Evolutionary conservation across 30 jellyfish, hydroid and myxozoan genomes (phyloP).

Genomic region (Pseudorhiza aurosa): DNA sequence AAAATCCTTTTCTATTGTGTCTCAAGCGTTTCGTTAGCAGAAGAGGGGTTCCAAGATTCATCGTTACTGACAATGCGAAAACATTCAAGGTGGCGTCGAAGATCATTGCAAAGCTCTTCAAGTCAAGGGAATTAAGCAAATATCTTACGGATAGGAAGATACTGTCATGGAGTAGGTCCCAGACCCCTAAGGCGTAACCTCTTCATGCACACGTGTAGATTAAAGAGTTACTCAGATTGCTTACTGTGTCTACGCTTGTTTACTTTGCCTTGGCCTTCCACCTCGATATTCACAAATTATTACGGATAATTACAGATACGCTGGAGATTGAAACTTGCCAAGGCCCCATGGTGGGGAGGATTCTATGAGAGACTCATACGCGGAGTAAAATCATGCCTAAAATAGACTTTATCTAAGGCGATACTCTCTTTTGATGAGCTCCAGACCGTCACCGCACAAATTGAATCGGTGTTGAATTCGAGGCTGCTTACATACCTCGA

Average conservation of each 20-base stretch:
- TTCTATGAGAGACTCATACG: not conserved
- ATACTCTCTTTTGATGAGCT: conserved; percentile 2
- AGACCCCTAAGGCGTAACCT: no score
- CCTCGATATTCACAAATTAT: no score
- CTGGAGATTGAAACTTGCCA: conserved; percentile 14
- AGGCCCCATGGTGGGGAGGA: conserved; percentile 48
- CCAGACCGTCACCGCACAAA: not conserved
- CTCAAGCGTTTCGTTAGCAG: conserved; percentile 27
- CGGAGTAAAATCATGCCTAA: not conserved
- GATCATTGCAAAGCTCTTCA: not conserved
- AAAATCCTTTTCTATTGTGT: conserved; percentile 7
- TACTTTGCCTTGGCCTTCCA: no score
- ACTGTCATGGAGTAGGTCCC: no score
- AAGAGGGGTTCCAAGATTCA: conserved; percentile 9
- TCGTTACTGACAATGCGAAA: conserved; percentile 35
- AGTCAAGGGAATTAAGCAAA: not conserved
- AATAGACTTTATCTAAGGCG: not conserved
- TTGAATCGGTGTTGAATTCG: conserved; percentile 1
- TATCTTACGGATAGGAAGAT: not conserved
- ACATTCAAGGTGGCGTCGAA: conserved; percentile 8
- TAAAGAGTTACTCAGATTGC: no score
- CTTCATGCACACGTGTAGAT: no score
- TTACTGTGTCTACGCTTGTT: no score
- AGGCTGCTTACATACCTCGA: conserved; percentile 20
- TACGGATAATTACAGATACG: not conserved